These are phyloP conservation scores for Caradrina clavipalpis DNA, from an alignment of 2,888 invertebrate species.

Conservation along the genomic window DNA sequence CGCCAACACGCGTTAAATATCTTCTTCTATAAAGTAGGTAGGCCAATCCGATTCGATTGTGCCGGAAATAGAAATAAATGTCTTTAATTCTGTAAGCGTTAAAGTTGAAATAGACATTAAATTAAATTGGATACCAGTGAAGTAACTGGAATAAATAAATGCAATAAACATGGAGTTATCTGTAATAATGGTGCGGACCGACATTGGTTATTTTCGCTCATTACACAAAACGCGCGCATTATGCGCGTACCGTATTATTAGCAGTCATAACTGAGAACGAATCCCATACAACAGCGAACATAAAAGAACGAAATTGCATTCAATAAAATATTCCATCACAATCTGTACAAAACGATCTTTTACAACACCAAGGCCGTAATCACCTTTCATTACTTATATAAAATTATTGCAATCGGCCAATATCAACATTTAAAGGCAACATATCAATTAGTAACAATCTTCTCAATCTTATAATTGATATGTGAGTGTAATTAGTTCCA, in stretches of 20 bases:
- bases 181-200: slow-evolving; percentile 41
- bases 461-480: slow-evolving; percentile 76
- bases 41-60: not conserved
- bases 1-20: not conserved
- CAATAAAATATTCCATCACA: slow-evolving; percentile 69
- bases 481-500: slow-evolving; percentile 72
- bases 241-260: slow-evolving; percentile 70
- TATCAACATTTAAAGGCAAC: slow-evolving; percentile 73
- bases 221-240: slow-evolving; percentile 69
- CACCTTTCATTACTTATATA: slow-evolving; percentile 69
- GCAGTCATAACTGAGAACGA: slow-evolving; percentile 73
- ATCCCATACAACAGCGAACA: slow-evolving; percentile 68
- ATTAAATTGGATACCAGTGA: slow-evolving; percentile 46
- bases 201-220: slow-evolving; percentile 66
- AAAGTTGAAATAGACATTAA: slow-evolving; percentile 46
- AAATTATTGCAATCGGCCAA: slow-evolving; percentile 74
- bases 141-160: slow-evolving; percentile 54
- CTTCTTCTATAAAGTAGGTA: not conserved
- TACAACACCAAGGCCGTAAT: slow-evolving; percentile 65
- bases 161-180: slow-evolving; percentile 49
- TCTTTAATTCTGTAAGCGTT: not conserved
- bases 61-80: slow-evolving; percentile 1
- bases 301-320: slow-evolving; percentile 71
- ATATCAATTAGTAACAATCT: slow-evolving; percentile 72
- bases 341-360: slow-evolving; percentile 61